These are phyloP conservation scores for Pseudopodoces humilis DNA, from an alignment of 2,113 vertebrate genomes.

Conservation along the genomic window DNA sequence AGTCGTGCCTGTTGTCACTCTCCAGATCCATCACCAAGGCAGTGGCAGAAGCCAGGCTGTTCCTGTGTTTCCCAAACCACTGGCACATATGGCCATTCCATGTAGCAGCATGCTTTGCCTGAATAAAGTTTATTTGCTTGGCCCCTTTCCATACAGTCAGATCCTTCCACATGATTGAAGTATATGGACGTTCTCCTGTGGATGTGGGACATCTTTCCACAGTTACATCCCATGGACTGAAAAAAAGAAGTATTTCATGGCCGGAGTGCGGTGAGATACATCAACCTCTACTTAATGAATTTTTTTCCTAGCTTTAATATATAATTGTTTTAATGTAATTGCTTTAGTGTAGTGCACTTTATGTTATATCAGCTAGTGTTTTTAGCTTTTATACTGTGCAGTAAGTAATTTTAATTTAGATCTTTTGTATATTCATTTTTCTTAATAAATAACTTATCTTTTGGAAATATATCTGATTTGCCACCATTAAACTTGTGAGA, in stretches of 20 bases:
- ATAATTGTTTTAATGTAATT: neutral
- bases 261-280: neutral
- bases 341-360: neutral
- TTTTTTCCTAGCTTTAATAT: neutral
- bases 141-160: neutral
- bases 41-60: neutral
- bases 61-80: accelerated
- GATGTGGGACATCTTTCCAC: neutral
- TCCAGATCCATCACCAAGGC: accelerated
- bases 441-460: neutral
- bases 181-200: neutral
- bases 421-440: neutral
- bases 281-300: neutral
- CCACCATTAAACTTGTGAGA: neutral
- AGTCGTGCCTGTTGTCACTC: neutral
- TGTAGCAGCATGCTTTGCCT: neutral
- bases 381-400: neutral
- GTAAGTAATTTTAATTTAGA: neutral
- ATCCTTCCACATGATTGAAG: neutral
- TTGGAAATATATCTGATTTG: neutral
- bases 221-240: neutral
- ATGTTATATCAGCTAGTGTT: neutral
- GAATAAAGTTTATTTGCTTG: neutral
- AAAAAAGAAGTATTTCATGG: neutral
- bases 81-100: no score